Base-by-base conservation (phyloP, 2,113 vertebrate species). In the Rousettus leschenaultii region DNA sequence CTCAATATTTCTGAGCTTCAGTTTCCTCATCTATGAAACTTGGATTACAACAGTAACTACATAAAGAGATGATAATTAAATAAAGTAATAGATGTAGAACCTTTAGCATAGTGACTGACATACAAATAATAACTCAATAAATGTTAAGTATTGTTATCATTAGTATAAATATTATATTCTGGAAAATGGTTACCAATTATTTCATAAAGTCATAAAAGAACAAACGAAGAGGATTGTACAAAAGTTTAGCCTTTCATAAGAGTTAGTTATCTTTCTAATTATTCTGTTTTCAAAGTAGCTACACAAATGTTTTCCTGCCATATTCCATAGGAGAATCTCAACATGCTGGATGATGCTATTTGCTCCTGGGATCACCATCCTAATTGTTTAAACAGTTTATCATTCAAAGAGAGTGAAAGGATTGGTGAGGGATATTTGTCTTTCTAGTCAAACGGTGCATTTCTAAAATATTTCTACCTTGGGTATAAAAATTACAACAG, bases 241-340 rank as follows among this genome's bases (percentile, higher is more conserved):
- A 75, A 77, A 53, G 18, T 59, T 84, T 57, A 71, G 18, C 26
- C 82, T 35, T 51, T 48, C 24, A 8, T 35, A 24, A 78, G 45
- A 79, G 55, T 73, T n/a, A 28, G 35, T 61, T 57, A 80, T 14
- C 24, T 35, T 28, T 86, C 40, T 77, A 51, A 68, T 40, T 75
- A 33, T 75, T 66, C 65, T 77, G 43, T 90, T 93, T 95, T 59
- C 85, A 92, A 91, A 95, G 48, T 48, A 68, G 48, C 12, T n/a
- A 22, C 1, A 15, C 2, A 0, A 48, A 38, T 70, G 8, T 75
- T 77, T 66, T 40, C 45, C 9, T 3, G 1, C 22, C 63, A 63
- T 14, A 35, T 70, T 35, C 24, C 30, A 68, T 2, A n/a, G 66
- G 66, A 57, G 7, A 6, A 18, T 63, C 30, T 94, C 43, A 73